These are phyloP conservation scores for Zelleria hepariella DNA, from an alignment of 2,888 invertebrate genomes.

Conservation along the genomic window DNA sequence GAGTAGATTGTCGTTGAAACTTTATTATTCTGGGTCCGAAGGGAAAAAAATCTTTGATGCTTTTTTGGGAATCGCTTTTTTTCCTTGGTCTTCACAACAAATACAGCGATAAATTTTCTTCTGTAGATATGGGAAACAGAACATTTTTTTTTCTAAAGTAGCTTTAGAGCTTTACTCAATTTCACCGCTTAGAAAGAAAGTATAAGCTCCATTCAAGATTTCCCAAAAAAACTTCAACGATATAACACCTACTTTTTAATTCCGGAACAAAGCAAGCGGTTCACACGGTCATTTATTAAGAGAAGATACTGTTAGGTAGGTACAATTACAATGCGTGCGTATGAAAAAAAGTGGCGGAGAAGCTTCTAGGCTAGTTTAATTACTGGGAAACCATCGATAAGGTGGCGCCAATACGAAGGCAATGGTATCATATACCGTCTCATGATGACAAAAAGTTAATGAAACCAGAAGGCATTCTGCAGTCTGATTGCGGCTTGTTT, in stretches of 20 bases:
- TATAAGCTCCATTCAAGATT: background rate
- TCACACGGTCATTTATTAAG: constrained; percentile 15
- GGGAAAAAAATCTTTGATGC: too few relatives aligned
- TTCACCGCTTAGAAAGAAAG: background rate
- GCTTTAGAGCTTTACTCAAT: background rate
- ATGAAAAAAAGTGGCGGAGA: background rate
- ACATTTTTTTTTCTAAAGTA: too few relatives aligned
- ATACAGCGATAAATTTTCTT: too few relatives aligned
- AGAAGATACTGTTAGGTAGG: background rate
- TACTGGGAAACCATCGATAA: background rate
- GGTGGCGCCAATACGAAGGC: background rate
- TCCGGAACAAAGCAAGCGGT: constrained; percentile 34
- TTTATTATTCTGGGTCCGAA: background rate
- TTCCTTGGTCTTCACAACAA: too few relatives aligned
- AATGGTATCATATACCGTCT: too few relatives aligned
- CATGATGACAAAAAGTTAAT: too few relatives aligned
- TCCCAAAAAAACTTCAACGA: background rate
- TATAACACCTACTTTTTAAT: constrained; percentile 12
- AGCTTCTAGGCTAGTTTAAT: background rate
- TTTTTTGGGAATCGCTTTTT: too few relatives aligned
- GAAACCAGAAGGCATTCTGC: too few relatives aligned
- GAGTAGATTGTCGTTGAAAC: background rate
- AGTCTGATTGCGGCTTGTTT: too few relatives aligned
- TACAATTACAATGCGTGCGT: background rate
- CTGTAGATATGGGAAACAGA: too few relatives aligned